Evolutionary conservation across 2,113 vertebrate genomes (phyloP), one percentile per base, ranked within the genome.

Genomic region (Terrapene triunguis): DNA sequence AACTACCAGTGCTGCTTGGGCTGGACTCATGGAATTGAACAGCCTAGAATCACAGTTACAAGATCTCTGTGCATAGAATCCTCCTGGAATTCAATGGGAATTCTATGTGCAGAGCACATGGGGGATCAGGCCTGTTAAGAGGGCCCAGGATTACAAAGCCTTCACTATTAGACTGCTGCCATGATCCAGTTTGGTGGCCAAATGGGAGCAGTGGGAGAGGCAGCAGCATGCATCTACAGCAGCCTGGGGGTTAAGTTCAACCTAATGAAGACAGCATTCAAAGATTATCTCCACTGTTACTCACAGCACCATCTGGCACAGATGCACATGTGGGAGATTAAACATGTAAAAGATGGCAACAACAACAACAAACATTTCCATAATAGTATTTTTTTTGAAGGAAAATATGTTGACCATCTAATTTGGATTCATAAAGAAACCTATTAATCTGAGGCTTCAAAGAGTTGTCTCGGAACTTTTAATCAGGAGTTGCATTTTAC

Each of bases 341-440:
- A 93, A 97, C 81, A 91, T 88, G 79, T 90, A 94, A 95, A 96
- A 97, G 27, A 90, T 47, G 87, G 89, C 57, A 93, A 93, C 84
- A 57, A 79, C 85, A 91, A 3, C 93, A 95, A 91, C 93, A 95
- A 90, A 78, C 72, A 93, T 96, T 97, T 97, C 92, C 94, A 92
- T 97, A 96, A 93, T 88, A 95, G 84, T 95, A 87, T 78, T 88
- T 91, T 89, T 90, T 94, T 83, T 27, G 7, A 93, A 92, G 76
- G 82, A 94, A 91, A 92, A 96, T 54, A 54, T 6, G 2, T 87
- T 87, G 88, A 74, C 89, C 82, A 5, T 96, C 97, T 98, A 91
- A 97, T 98, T 97, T 97, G 94, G 94, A 98, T 97, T 98, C 95
- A 96, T 97, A 96, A 98, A 97, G 95, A 94, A 98, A 97, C 95